Evolutionary conservation across 2,888 invertebrate genomes (phyloP).

Genomic region (Charanyca ferruginea): DNA sequence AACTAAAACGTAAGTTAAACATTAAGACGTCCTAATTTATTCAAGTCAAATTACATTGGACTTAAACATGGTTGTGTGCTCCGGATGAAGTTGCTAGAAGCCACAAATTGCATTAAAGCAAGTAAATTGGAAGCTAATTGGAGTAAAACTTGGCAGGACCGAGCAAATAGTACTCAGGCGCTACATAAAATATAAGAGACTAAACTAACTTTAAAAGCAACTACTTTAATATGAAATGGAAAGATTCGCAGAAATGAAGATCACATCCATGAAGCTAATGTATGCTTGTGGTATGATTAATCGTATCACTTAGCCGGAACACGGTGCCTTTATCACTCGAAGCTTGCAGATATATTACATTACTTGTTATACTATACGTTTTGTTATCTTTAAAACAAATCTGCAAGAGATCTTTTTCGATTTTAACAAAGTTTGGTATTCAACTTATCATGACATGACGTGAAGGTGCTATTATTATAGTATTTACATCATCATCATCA

Average conservation of each 20-base stretch:
- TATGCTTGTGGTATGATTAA: slow-evolving; percentile 23
- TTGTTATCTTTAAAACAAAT: neutral
- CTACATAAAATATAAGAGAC: slow-evolving; percentile 3
- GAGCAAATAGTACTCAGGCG: neutral
- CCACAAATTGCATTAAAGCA: slow-evolving; percentile 52
- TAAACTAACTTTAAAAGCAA: neutral
- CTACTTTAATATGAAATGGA: neutral
- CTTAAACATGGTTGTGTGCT: slow-evolving; percentile 27
- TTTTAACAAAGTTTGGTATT: no score
- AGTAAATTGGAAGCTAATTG: slow-evolving; percentile 44
- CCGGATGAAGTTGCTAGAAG: slow-evolving; percentile 10
- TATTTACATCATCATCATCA: no score
- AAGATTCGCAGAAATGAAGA: neutral
- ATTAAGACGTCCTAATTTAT: slow-evolving; percentile 25
- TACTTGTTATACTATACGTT: neutral
- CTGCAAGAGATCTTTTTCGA: neutral
- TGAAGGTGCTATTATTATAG: no score
- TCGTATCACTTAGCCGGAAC: slow-evolving; percentile 43
- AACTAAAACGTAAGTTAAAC: neutral
- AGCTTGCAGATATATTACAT: slow-evolving; percentile 27
- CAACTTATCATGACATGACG: no score
- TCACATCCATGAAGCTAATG: slow-evolving; percentile 8
- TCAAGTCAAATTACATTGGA: slow-evolving; percentile 25
- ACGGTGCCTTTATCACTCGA: slow-evolving; percentile 14
- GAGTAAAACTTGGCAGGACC: slow-evolving; percentile 29